Percentiles rank a stretch among this genome's conserved stretches.
Conservation (phyloP, 2,797 vertebrate genomes). For the Paratrypauchen microcephalus region DNA sequence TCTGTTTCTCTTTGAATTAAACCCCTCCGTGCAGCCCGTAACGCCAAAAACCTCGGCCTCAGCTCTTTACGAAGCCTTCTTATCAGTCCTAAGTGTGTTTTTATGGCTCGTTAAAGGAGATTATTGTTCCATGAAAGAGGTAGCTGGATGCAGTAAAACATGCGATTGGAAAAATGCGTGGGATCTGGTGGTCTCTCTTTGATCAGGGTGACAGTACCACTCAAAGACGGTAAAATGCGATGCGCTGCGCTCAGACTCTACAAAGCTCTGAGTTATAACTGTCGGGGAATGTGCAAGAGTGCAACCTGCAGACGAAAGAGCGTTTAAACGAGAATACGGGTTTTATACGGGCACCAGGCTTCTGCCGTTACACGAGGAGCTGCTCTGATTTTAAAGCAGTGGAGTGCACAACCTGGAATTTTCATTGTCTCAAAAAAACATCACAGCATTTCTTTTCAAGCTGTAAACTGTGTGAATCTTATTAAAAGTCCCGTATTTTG, state of each 20-base stretch:
- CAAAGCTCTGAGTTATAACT: not conserved
- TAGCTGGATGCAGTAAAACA: slow-evolving; percentile 4
- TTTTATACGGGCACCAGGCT: not conserved
- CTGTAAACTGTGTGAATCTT: too few species aligned
- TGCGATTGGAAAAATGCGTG: not conserved
- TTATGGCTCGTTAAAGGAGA: slow-evolving; percentile 6
- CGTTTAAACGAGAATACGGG: not conserved
- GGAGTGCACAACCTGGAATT: not conserved
- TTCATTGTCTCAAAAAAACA: not conserved
- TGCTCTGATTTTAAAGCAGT: too few species aligned
- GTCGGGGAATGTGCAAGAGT: slow-evolving; percentile 1
- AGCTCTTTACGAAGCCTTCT: not conserved
- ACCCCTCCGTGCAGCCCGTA: not conserved
- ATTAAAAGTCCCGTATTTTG: too few species aligned
- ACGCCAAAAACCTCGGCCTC: not conserved
- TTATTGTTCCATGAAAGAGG: slow-evolving; percentile 10
- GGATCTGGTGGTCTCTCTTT: not conserved
- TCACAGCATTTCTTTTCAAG: not conserved
- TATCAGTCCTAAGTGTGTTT: slow-evolving; percentile 9
- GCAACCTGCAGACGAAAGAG: not conserved
- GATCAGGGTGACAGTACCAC: slow-evolving; percentile 7
- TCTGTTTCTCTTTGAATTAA: slow-evolving; percentile 8
- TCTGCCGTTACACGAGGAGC: not conserved
- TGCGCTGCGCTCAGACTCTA: not conserved
- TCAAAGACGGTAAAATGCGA: not conserved